phyloP scores from a whole-genome alignment of 2,113 vertebrate species.

The Planiliza haematocheilus region DNA sequence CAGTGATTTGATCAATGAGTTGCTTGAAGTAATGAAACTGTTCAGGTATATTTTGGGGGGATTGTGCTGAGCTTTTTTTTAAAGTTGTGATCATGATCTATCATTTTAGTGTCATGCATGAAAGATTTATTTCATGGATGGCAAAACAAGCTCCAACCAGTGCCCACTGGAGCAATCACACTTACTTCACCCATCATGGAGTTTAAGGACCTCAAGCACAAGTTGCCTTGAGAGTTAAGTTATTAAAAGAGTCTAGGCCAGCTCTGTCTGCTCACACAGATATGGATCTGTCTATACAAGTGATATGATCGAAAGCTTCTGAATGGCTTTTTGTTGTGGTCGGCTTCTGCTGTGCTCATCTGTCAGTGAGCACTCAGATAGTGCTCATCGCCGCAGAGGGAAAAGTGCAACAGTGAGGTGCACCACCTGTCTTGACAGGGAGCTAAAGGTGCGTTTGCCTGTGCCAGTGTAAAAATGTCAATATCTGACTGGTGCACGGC shows the following conservation, averaged over 20 bases:
- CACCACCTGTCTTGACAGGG: too few relatives aligned
- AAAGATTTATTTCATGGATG: background rate
- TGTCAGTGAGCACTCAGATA: background rate
- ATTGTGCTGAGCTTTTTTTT: too few relatives aligned
- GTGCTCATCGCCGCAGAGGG: background rate
- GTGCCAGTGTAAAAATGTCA: slow-evolving; percentile 43
- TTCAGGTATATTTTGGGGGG: background rate
- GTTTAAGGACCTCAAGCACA: background rate
- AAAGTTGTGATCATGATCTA: too few relatives aligned
- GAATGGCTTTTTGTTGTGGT: slow-evolving; percentile 2
- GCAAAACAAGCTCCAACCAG: too few relatives aligned
- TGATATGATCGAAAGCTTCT: background rate
- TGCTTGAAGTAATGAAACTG: background rate
- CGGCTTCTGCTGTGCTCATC: background rate
- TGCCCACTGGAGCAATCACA: too few relatives aligned
- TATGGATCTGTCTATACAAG: background rate
- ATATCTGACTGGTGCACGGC: slow-evolving; percentile 41
- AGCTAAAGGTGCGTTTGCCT: background rate
- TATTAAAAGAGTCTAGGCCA: background rate
- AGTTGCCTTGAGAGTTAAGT: background rate
- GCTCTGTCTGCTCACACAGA: background rate
- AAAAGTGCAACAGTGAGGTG: background rate
- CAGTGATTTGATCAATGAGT: background rate
- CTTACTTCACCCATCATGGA: too few relatives aligned
- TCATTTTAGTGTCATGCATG: background rate